Percentiles rank a stretch among this genome's conserved stretches.
Conservation (phyloP, 2,888 invertebrate genomes). For the Conops quadrifasciatus region DNA sequence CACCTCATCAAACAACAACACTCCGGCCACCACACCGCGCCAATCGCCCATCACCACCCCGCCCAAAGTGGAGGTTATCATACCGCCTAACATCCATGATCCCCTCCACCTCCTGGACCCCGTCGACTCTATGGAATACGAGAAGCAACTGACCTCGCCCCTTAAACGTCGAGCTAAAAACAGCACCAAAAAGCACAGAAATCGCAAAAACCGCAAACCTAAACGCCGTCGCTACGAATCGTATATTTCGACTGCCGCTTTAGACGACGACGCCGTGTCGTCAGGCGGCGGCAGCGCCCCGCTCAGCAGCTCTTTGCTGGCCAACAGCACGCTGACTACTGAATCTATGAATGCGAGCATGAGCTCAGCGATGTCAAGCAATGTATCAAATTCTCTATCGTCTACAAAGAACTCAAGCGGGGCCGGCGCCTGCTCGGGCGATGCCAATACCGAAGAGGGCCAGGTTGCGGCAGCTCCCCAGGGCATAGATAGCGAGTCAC, state of each 20-base stretch:
- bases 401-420: slow-evolving; percentile 50
- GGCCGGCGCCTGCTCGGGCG: slow-evolving; percentile 35
- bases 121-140: slow-evolving; percentile 82
- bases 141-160: slow-evolving; percentile 79
- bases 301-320: slow-evolving; percentile 8
- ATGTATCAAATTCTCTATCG: slow-evolving; percentile 45
- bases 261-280: slow-evolving; percentile 64
- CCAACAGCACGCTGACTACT: slow-evolving; percentile 44
- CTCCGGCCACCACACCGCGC: slow-evolving; percentile 88
- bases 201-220: slow-evolving; percentile 71
- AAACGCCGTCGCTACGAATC: slow-evolving; percentile 61
- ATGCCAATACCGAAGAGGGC: slow-evolving; percentile 34
- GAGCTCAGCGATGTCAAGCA: slow-evolving; percentile 39
- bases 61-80: slow-evolving; percentile 85
- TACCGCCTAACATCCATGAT: slow-evolving; percentile 91
- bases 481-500: not conserved
- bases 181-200: slow-evolving; percentile 68
- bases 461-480: slow-evolving; percentile 25
- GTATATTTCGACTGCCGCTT: slow-evolving; percentile 56
- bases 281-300: slow-evolving; percentile 57
- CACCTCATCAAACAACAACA: slow-evolving; percentile 74
- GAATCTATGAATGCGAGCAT: slow-evolving; percentile 32
- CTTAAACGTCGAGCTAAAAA: slow-evolving; percentile 68
- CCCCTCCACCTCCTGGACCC: slow-evolving; percentile 87
- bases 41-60: slow-evolving; percentile 70